Evolutionary conservation across 2,113 vertebrate species (phyloP), one percentile per base, ranked within the genome.

Genomic region (Psilopogon haemacephalus): DNA sequence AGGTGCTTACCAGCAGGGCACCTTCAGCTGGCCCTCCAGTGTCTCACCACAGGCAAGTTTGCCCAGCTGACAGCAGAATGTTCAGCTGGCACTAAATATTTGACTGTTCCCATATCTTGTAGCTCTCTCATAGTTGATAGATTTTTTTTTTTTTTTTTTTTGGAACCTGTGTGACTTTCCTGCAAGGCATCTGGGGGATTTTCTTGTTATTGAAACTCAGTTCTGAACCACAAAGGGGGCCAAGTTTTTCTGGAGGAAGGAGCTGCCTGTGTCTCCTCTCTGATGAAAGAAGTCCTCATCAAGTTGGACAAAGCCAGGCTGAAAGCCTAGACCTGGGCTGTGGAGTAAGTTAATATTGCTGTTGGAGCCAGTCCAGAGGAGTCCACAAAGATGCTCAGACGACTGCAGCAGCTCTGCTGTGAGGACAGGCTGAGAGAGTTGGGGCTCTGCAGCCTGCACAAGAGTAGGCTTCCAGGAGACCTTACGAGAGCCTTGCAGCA

Each of bases 31-130:
- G 38, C 38, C 12, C 38, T 40, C 38, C 38, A 40, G 38, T 38
- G 85, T 10, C 92, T 86, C 67, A 74, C 88, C 93, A 64, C 91
- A 77, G 21, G n/a, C 64, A 59, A 89, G 69, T 1, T 18, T n/a
- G 80, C 69, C 71, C 50, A 42, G 42, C n/a, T 58, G 68, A 72
- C 67, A 72, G 70, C 30, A 81, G 42, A 33, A 35, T 5, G n/a
- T 26, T 55, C 23, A 68, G 64, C 4, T 44, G 54, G 73, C 81
- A 90, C 37, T 9, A 75, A 95, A 94, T 1, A 15, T 75, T 48
- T 55, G 1, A 68, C 59, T 89, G 88, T 77, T 63, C 62, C 62
- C 60, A 1, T 10, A 81, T 73, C 86, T 24, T 20, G 58, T 48
- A 91, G 80, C 63, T 10, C 12, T n/a, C n/a, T n/a, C n/a, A n/a